Base-by-base conservation (phyloP, 2,797 vertebrate species). In the Rhynchonycteris naso region DNA sequence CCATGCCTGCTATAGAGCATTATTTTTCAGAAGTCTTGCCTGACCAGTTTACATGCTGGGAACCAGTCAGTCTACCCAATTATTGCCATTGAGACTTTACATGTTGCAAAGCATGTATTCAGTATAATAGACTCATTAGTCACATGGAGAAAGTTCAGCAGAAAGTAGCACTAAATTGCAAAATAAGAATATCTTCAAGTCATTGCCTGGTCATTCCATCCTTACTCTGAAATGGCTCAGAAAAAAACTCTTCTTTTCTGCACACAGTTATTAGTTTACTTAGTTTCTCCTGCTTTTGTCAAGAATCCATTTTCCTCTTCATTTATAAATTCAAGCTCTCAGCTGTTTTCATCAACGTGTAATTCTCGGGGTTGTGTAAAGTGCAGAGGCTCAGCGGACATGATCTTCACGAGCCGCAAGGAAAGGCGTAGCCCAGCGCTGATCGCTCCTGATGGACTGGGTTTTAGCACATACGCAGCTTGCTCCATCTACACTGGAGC, bases 271-370 rank as follows among this genome's bases (percentile, higher is more conserved):
- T 50, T 76, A n/a, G 26, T 75, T 93, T 43, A 5, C 35, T 79
- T 56, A 18, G 56, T 63, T 35, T 52, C 78, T 74, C 43, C 78
- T 74, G 54, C 43, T 47, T 16, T 50, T 24, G 50, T 8, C 21
- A 76, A 59, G 33, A 91, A 78, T 47, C 16, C 33, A 61, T 61
- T 65, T 84, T 89, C n/a, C 47, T 75, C 52, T 86, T 94, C 52
- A 30, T 71, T 85, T 47, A 66, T 38, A 69, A 94, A 72, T 52
- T 61, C 35, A 83, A 83, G 47, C 8, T 61, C 43, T 58, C 85
- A 12, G 14, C 30, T 56, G 43, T 47, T 65, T 66, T 56, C 63
- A 35, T 68, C 68, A 80, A 56, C 33, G 28, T 56, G 11, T 69
- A 21, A 26, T 91, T 72, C 35, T 22, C 4, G 5, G 33, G 30